Evolutionary conservation across 2,888 invertebrate species (phyloP).

Genomic region (Hypomecis atomaria): DNA sequence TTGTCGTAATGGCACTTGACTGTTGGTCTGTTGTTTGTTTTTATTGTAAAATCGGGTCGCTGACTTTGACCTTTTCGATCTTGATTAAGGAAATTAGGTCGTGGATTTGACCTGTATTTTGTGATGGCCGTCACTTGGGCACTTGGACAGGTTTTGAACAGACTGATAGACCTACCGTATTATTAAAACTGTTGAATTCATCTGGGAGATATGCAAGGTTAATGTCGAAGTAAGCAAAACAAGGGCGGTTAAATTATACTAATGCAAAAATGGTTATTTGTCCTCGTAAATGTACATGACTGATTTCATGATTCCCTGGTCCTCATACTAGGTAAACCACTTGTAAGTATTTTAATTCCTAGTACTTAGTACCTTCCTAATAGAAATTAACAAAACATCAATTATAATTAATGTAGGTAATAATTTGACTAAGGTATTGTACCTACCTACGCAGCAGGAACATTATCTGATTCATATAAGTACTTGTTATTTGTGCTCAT

Average conservation of each 20-base stretch:
- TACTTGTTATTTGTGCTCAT: no score
- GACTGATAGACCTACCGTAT: constrained; percentile 13
- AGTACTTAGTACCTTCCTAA: no score
- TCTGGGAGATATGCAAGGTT: neutral
- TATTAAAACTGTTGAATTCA: neutral
- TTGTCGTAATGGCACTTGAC: constrained; percentile 33
- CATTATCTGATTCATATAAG: no score
- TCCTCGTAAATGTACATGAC: no score
- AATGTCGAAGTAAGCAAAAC: neutral
- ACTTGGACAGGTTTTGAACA: neutral
- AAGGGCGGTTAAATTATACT: neutral
- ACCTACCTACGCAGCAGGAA: no score
- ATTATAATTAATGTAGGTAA: no score
- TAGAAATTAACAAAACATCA: no score
- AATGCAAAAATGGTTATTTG: no score
- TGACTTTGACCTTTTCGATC: constrained; percentile 34
- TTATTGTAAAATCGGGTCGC: constrained; percentile 10
- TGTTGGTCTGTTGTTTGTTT: constrained; percentile 22
- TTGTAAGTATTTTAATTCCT: no score
- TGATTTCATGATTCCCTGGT: no score
- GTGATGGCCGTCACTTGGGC: constrained; percentile 2
- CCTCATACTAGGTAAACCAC: no score
- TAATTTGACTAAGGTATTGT: no score
- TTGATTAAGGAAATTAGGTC: constrained; percentile 14
- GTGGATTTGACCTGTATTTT: neutral